Evolutionary conservation across 35 echinoderm and acorn worm species (phyloP).

Genomic region (Stichopus chloronotus): DNA sequence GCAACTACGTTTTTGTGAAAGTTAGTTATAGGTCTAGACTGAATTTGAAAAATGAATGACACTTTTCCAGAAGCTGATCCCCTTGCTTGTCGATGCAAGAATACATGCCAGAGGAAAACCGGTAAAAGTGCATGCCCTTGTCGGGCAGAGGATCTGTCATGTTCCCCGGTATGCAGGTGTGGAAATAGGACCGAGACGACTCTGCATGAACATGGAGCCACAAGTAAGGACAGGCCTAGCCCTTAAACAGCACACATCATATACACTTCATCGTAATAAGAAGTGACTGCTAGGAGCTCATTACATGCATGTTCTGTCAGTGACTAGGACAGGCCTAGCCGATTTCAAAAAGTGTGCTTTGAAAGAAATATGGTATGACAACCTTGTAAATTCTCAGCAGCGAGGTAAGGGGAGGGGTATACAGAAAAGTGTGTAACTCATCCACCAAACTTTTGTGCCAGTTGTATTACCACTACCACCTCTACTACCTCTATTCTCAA

Average conservation of each 20-base stretch:
- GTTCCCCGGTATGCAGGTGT: conserved; percentile 7
- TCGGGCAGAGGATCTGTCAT: neutral
- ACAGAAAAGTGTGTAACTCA: too few species aligned
- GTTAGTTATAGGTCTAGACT: too few species aligned
- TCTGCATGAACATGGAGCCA: neutral
- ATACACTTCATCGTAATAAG: neutral
- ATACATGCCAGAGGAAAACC: neutral
- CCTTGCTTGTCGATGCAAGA: neutral
- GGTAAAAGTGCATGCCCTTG: neutral
- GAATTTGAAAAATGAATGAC: neutral
- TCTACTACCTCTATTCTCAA: too few species aligned
- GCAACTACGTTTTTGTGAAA: too few species aligned
- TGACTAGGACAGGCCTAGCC: neutral
- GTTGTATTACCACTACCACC: too few species aligned
- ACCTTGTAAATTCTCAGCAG: too few species aligned
- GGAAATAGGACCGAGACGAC: neutral
- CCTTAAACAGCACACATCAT: neutral
- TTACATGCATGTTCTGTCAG: neutral
- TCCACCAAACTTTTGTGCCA: too few species aligned
- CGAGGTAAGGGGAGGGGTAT: too few species aligned
- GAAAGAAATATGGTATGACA: too few species aligned
- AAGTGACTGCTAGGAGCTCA: neutral
- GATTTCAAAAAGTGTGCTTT: too few species aligned
- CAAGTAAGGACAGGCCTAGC: neutral
- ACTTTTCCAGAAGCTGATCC: neutral